phyloP scores from a whole-genome alignment of 2,113 vertebrate species.

The Osmerus mordax region DNA sequence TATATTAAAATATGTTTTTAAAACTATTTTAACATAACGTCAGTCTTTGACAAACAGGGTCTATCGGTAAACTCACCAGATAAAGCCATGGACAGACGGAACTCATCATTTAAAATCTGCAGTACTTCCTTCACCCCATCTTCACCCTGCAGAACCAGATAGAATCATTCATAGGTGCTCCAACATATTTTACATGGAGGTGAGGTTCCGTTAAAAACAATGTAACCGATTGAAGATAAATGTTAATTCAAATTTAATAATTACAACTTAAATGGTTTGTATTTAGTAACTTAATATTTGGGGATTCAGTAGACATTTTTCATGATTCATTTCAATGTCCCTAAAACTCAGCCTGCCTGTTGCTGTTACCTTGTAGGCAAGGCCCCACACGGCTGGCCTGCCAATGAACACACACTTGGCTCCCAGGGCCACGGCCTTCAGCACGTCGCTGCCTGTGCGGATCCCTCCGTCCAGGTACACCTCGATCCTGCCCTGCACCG shows the following conservation, averaged over 20 bases:
- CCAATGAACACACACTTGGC: constrained; percentile 92
- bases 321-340: too few relatives aligned
- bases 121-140: constrained; percentile 84
- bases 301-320: too few relatives aligned
- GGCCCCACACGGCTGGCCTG: constrained; percentile 89
- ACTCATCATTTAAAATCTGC: constrained; percentile 86
- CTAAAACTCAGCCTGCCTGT: too few relatives aligned
- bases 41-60: too few relatives aligned
- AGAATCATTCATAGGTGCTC: background rate
- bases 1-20: too few relatives aligned
- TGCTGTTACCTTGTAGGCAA: constrained; percentile 84
- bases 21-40: too few relatives aligned
- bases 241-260: too few relatives aligned
- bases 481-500: constrained; percentile 81
- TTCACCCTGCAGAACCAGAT: constrained; percentile 75
- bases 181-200: background rate
- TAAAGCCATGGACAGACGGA: constrained; percentile 84
- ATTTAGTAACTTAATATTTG: too few relatives aligned
- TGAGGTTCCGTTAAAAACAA: background rate
- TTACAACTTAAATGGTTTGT: too few relatives aligned
- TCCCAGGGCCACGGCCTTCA: constrained; percentile 89
- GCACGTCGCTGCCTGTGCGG: constrained; percentile 85
- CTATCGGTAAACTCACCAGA: constrained; percentile 73
- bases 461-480: constrained; percentile 91
- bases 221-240: too few relatives aligned